Evolutionary conservation across 2,888 invertebrate species (phyloP), one percentile per base, ranked within the genome.

Genomic region (Chrysolina haemoptera): DNA sequence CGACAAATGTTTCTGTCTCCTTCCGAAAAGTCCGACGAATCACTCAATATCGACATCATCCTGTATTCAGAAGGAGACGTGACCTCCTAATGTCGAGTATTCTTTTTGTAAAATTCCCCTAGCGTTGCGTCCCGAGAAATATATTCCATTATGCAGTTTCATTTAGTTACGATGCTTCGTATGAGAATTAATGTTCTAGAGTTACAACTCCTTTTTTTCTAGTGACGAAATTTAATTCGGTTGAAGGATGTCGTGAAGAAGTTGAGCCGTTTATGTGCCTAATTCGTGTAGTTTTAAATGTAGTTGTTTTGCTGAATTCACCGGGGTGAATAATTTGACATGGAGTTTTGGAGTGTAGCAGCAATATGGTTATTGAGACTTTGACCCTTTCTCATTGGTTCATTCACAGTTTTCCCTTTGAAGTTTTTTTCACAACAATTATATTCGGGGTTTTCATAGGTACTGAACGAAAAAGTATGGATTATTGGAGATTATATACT

Each of bases 111-210:
- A 65, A 66, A 72, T 72, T 72, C 62, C 53, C 68, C 68, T 35
- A 55, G 63, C 67, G 68, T 41, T 12, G 68, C 68, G 41, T 53
- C 68, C 59, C 27, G 53, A 55, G 12, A 59, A 69, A 70, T 69
- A 66, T 69, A 65, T 73, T 73, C 43, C 41, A 66, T 72, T 72
- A 64, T 62, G 55, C 63, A 67, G 41, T 70, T 67, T 53, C 20
- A 67, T 74, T 66, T 53, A 59, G 53, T 63, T 62, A 66, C 70
- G 46, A 46, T 53, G 63, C 40, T 62, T n/a, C 48, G 59, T 65
- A 69, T 65, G 73, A 65, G 73, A 69, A 59, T 69, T 59, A 70
- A 68, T 66, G 50, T 66, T 6, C 66, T 67, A 14, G 46, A 40
- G 50, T 53, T 67, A 41, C 67, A 12, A 50, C 67, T 67, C 20